phyloP scores from a whole-genome alignment of 2,888 invertebrate species.

The Trissonchulus latispiculum region DNA sequence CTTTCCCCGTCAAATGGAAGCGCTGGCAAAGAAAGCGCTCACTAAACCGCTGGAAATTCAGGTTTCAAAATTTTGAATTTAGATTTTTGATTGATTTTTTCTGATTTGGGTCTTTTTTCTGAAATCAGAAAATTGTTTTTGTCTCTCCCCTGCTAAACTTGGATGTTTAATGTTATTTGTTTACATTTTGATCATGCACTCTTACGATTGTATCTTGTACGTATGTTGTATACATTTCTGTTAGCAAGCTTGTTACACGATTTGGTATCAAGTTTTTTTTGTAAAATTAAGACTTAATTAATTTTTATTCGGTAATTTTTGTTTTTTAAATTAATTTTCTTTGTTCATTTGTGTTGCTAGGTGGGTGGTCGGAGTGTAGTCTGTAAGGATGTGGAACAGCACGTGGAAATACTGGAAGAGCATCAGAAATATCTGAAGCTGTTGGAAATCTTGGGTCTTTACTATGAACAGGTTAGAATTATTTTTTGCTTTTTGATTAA shows the following conservation, averaged over 20 bases:
- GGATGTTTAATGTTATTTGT: too few relatives aligned
- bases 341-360: constrained; percentile 29
- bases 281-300: too few relatives aligned
- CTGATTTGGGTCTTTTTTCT: too few relatives aligned
- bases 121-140: too few relatives aligned
- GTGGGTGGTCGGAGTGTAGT: constrained; percentile 85
- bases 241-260: too few relatives aligned
- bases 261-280: too few relatives aligned
- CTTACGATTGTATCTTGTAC: too few relatives aligned
- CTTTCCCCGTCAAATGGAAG: constrained; percentile 98
- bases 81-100: background rate
- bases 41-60: constrained; percentile 92
- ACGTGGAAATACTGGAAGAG: constrained; percentile 81
- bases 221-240: too few relatives aligned
- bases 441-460: constrained; percentile 86
- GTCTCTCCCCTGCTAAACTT: too few relatives aligned
- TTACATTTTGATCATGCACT: too few relatives aligned
- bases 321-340: background rate
- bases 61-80: constrained; percentile 47
- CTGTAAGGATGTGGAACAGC: constrained; percentile 92
- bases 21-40: constrained; percentile 80
- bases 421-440: constrained; percentile 95
- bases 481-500: background rate
- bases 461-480: constrained; percentile 56
- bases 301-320: too few relatives aligned